These are phyloP conservation scores for Malacoraja senta DNA, from an alignment of 2,797 vertebrate genomes.

Conservation along the genomic window DNA sequence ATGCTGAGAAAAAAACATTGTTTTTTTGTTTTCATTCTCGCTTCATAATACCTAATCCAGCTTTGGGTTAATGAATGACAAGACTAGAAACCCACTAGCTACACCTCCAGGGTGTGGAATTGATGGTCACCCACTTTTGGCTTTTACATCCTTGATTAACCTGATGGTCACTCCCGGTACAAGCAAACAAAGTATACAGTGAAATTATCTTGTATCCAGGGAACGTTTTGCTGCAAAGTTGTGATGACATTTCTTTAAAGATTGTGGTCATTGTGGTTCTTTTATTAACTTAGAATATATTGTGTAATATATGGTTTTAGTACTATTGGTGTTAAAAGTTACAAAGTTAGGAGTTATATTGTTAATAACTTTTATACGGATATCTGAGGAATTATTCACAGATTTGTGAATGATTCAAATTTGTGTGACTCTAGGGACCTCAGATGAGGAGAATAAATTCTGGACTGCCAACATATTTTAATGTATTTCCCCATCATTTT, in stretches of 20 bases:
- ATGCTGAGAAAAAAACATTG: too few relatives aligned
- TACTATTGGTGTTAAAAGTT: neutral
- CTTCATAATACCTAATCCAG: neutral
- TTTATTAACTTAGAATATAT: neutral
- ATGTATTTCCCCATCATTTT: too few relatives aligned
- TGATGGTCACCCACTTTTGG: neutral
- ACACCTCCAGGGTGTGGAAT: neutral
- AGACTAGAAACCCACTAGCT: neutral
- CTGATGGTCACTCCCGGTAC: neutral
- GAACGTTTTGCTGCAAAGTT: neutral
- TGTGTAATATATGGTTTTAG: neutral
- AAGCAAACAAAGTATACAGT: neutral
- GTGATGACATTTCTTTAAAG: neutral
- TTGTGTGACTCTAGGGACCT: neutral
- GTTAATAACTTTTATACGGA: neutral
- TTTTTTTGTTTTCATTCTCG: too few relatives aligned
- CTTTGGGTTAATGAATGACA: neutral
- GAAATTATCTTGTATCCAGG: neutral
- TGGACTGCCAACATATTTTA: neutral
- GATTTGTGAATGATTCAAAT: neutral
- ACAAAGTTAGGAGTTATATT: neutral
- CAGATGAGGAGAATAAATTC: neutral
- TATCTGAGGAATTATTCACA: neutral
- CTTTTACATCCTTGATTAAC: neutral
- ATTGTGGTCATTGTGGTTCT: neutral